phyloP scores from a whole-genome alignment of 1,140 invertebrate genomes.

The Ostrea edulis region DNA sequence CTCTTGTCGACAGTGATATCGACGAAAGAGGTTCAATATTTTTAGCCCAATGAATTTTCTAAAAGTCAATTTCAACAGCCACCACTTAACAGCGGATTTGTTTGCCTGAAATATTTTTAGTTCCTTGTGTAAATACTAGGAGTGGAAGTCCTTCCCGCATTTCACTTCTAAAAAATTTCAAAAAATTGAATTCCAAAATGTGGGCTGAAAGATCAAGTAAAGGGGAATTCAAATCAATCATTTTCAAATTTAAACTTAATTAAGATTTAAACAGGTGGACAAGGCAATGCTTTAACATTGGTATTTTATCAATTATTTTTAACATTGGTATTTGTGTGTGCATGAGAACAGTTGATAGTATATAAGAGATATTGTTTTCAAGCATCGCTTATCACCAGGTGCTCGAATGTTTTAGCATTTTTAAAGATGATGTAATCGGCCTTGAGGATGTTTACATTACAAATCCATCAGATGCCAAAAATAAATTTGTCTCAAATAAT shows the following conservation, averaged over 20 bases:
- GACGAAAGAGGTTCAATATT: not conserved
- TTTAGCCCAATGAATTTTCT: not conserved
- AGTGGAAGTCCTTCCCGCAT: not conserved
- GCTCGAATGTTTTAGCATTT: not conserved
- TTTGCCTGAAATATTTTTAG: conserved; percentile 7
- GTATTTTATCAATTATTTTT: too few species aligned
- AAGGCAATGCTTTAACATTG: too few species aligned
- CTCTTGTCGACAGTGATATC: not conserved
- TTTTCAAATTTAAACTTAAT: too few species aligned
- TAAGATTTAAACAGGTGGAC: too few species aligned
- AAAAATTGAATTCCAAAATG: too few species aligned
- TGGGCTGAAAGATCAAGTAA: too few species aligned
- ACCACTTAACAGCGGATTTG: not conserved
- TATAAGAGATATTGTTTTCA: too few species aligned
- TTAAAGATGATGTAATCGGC: not conserved
- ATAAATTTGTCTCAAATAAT: not conserved
- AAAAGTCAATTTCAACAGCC: not conserved
- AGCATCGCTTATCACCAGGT: too few species aligned
- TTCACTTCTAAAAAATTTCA: too few species aligned
- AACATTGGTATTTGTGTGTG: too few species aligned
- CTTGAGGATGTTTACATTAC: not conserved
- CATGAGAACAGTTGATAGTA: too few species aligned
- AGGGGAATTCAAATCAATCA: too few species aligned
- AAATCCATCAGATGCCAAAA: not conserved
- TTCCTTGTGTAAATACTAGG: not conserved